phyloP scores from a whole-genome alignment of 2,888 invertebrate species.

The Caenorhabditis sp. region DNA sequence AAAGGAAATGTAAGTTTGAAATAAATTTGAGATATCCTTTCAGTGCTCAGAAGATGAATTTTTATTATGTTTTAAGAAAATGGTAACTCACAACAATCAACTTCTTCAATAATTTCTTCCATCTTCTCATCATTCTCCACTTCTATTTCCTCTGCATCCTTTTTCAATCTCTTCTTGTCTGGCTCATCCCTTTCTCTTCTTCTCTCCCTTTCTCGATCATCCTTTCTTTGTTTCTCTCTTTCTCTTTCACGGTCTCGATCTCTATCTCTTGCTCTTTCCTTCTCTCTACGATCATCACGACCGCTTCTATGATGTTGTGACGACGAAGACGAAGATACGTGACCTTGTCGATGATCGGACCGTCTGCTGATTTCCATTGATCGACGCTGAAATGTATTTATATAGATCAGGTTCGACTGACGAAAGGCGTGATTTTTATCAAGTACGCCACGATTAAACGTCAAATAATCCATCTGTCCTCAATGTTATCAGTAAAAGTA shows the following conservation, averaged over 20 bases:
- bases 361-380: background rate
- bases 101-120: conserved; percentile 23
- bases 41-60: background rate
- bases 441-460: no score
- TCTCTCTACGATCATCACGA: background rate
- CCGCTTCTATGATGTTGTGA: background rate
- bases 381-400: background rate
- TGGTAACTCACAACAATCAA: conserved; percentile 42
- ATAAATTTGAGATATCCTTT: background rate
- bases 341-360: background rate
- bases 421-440: no score
- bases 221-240: conserved; percentile 8
- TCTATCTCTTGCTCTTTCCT: conserved; percentile 1
- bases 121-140: conserved; percentile 26
- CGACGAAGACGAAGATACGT: background rate
- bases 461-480: no score
- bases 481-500: no score
- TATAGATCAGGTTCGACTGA: background rate
- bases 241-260: conserved; percentile 4
- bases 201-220: conserved; percentile 6
- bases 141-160: conserved; percentile 8
- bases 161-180: conserved; percentile 4
- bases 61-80: background rate
- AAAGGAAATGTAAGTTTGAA: background rate
- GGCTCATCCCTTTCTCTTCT: conserved; percentile 6